Evolutionary conservation across 1,140 invertebrate species (phyloP).

Genomic region (Zaprionus ghesquierei): DNA sequence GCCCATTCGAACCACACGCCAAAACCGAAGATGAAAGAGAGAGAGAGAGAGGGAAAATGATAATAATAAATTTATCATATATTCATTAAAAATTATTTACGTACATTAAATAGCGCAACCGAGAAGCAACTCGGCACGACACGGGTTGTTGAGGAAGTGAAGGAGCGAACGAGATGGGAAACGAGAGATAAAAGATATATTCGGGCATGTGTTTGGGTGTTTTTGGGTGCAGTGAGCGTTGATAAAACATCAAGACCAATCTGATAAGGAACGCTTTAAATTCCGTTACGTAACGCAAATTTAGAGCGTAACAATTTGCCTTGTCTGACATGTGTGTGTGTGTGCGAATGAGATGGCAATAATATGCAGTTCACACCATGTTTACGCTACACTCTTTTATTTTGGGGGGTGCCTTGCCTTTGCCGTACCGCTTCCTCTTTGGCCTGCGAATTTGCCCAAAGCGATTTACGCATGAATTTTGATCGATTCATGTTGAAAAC

Average conservation of each 20-base stretch:
- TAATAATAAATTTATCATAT: slow-evolving; percentile 61
- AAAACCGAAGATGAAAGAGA: slow-evolving; percentile 11
- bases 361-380: slow-evolving; percentile 23
- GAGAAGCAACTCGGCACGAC: slow-evolving; percentile 4
- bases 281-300: slow-evolving; percentile 82
- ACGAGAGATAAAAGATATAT: slow-evolving; percentile 24
- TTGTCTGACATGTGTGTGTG: not conserved
- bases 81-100: slow-evolving; percentile 79
- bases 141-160: slow-evolving; percentile 3
- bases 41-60: not conserved
- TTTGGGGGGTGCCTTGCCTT: not conserved
- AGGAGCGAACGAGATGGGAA: slow-evolving; percentile 24
- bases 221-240: slow-evolving; percentile 57
- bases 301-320: slow-evolving; percentile 66
- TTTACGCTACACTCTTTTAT: not conserved
- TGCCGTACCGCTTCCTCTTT: slow-evolving; percentile 18
- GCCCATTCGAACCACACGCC: slow-evolving; percentile 44
- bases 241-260: slow-evolving; percentile 78
- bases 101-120: slow-evolving; percentile 57
- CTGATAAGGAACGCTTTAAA: slow-evolving; percentile 81
- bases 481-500: slow-evolving; percentile 59
- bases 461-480: slow-evolving; percentile 57
- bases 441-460: slow-evolving; percentile 9
- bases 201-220: slow-evolving; percentile 9
- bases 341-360: slow-evolving; percentile 16